phyloP scores from a whole-genome alignment of 2,888 invertebrate genomes.

The Tipula lateralis region DNA sequence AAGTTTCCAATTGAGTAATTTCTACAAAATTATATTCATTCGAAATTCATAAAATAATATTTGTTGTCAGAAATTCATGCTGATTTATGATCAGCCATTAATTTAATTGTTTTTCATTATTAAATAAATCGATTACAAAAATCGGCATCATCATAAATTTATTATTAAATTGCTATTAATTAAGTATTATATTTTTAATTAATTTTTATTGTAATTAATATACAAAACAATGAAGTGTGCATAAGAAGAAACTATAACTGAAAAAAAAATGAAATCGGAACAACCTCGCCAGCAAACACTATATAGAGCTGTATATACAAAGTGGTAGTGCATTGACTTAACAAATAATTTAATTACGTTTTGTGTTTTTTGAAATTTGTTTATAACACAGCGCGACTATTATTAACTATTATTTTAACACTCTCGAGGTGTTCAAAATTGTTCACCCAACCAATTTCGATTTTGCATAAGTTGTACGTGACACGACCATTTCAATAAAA shows the following conservation, averaged over 20 bases:
- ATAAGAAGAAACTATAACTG: neutral
- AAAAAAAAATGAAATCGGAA: neutral
- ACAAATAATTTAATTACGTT: neutral
- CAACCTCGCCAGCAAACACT: neutral
- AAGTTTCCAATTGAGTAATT: neutral
- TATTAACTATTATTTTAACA: neutral
- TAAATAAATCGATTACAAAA: neutral
- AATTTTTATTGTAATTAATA: neutral
- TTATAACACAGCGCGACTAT: neutral
- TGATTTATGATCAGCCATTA: neutral
- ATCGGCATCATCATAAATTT: neutral
- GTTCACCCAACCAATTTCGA: neutral
- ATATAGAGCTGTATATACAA: too few species aligned
- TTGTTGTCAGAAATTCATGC: neutral
- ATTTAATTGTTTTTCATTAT: neutral
- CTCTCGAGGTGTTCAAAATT: neutral
- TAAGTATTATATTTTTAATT: neutral
- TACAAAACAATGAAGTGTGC: neutral
- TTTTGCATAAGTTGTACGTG: neutral
- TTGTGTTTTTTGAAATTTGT: neutral
- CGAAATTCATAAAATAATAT: neutral
- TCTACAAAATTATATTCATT: neutral
- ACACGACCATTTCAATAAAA: neutral
- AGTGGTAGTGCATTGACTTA: neutral
- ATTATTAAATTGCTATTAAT: neutral